Evolutionary conservation across 1,140 invertebrate species (phyloP).

Genomic region (honey bee (Apis mellifera)): Amel_HAv3.1 CM009941.2:15168501-15169000

Average conservation of each 20-base stretch:
- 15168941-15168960: constrained; percentile 78
- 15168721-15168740: constrained; percentile 71
- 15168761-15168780: constrained; percentile 73
- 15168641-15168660: constrained; percentile 78
- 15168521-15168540: constrained; percentile 47
- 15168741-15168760: constrained; percentile 60
- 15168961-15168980: constrained; percentile 82
- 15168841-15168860: constrained; percentile 61
- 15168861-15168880: constrained; percentile 61
- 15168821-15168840: constrained; percentile 51
- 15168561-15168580: constrained; percentile 40
- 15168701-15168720: constrained; percentile 64
- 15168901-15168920: constrained; percentile 86
- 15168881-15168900: constrained; percentile 70
- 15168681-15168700: constrained; percentile 49
- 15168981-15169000: constrained; percentile 83
- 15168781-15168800: constrained; percentile 70
- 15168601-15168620: constrained; percentile 63
- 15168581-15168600: constrained; percentile 41
- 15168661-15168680: constrained; percentile 71
- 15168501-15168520: constrained; percentile 35
- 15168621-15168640: constrained; percentile 77
- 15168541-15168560: constrained; percentile 55
- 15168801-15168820: constrained; percentile 62
- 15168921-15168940: constrained; percentile 79